These are phyloP conservation scores for Hyperoplus immaculatus DNA, from an alignment of 2,797 vertebrate genomes.

Conservation along the genomic window DNA sequence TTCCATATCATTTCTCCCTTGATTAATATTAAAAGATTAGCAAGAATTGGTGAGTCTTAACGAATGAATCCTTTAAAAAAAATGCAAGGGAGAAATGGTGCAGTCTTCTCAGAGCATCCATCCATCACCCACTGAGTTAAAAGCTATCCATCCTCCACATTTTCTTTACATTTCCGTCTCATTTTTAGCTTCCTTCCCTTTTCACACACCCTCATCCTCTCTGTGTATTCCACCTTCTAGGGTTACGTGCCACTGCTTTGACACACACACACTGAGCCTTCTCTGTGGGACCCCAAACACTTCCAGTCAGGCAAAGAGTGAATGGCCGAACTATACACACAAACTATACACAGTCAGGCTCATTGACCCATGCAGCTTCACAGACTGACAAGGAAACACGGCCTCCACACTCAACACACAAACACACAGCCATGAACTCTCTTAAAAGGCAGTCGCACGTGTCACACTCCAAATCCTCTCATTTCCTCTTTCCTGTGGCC, in stretches of 20 bases:
- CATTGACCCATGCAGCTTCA: conserved; percentile 66
- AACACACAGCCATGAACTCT: conserved; percentile 25
- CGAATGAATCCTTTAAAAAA: background rate
- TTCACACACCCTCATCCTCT: conserved; percentile 32
- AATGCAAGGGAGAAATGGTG: too few species aligned
- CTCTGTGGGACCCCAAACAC: conserved; percentile 53
- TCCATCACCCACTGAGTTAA: background rate
- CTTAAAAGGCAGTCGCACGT: conserved; percentile 51
- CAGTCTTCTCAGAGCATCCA: background rate
- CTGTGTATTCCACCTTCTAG: conserved; percentile 42
- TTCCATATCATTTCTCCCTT: background rate
- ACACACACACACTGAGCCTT: conserved; percentile 49
- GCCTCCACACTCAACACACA: conserved; percentile 28
- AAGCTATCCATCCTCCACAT: background rate
- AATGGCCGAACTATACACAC: conserved; percentile 58
- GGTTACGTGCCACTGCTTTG: conserved; percentile 44
- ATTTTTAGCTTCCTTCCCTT: background rate
- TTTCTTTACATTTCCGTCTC: background rate
- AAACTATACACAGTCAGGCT: conserved; percentile 40
- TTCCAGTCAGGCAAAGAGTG: conserved; percentile 50
- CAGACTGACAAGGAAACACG: conserved; percentile 60
- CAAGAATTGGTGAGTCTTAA: background rate
- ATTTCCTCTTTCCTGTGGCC: conserved; percentile 81
- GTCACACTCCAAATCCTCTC: conserved; percentile 75
- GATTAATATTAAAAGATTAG: too few species aligned